Evolutionary conservation across 2,113 vertebrate genomes (phyloP), one percentile per base, ranked within the genome.

Genomic region (Pheucticus melanocephalus): DNA sequence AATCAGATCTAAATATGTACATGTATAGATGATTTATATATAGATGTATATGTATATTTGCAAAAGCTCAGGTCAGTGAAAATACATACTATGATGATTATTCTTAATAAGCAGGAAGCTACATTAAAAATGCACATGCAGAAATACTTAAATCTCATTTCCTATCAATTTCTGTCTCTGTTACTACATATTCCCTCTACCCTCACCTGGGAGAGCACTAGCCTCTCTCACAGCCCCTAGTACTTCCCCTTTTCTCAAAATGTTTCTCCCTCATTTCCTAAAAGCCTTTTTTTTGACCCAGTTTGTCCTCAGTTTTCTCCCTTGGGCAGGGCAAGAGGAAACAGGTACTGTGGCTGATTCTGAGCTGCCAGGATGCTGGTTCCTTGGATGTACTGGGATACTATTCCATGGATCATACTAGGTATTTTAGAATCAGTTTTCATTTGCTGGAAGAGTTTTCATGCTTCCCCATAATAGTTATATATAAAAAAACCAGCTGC

Each of bases 71-170:
- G 28, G 61, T 93, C 28, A 69, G 71, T 27, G 30, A 72, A 95
- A 93, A 69, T 1, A 1, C 2, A 0, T 64, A 42, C 11, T 20
- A 18, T 39, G 12, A 24, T 73, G 39, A 71, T 84, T 75, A 66
- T 50, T 11, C 44, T 90, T 88, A 86, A 75, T 73, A 78, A 92
- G 30, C 31, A 92, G 64, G 65, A 85, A 94, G 42, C 45, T 50
- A 57, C 50, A 21, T 39, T 39, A 77, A 69, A 77, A 78, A 69
- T 28, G 28, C 39, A 53, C 72, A 69, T 10, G 6, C 50, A 77
- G 71, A 82, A 79, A 39, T 50, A 72, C n/a, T 92, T 70, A 92
- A 80, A 81, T 65, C 50, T 90, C 11, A 59, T 91, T 91, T 95
- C 61, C 57, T 71, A 51, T 22, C 35, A 56, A 31, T 84, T 76